Percentiles rank a stretch among this genome's conserved stretches.
Evolutionary conservation across 2,113 vertebrate species (phyloP).

Genomic region (Myotis yumanensis): DNA sequence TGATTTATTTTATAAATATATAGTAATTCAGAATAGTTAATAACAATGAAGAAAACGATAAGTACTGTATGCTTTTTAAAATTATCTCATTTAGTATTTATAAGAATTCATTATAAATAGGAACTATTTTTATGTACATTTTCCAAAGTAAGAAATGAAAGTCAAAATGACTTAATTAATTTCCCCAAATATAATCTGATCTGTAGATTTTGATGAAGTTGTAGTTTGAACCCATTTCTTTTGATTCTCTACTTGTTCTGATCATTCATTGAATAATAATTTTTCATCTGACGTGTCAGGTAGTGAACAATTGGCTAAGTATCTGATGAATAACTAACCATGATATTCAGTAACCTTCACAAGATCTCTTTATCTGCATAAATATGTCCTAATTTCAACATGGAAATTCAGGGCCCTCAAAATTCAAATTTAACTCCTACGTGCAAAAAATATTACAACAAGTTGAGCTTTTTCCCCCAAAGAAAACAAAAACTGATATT

Average conservation of each 20-base stretch:
- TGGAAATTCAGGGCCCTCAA: not conserved
- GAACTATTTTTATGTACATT: not conserved
- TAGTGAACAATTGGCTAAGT: not conserved
- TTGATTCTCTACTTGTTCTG: not conserved
- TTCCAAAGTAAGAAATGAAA: not conserved
- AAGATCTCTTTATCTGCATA: not conserved
- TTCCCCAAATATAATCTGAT: not conserved
- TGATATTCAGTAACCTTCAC: not conserved
- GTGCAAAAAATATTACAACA: not conserved
- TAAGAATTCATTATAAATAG: not conserved
- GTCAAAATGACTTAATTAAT: not conserved
- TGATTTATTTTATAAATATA: not conserved
- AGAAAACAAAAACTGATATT: not conserved
- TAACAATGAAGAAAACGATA: not conserved
- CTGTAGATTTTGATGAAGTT: not conserved
- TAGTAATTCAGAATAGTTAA: not conserved
- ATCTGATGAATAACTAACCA: not conserved
- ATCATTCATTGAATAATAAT: not conserved
- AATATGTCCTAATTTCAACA: not conserved
- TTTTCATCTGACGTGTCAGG: not conserved
- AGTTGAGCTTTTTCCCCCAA: not conserved
- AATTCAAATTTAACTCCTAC: not conserved
- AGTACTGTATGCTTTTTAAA: not conserved
- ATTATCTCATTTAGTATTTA: not conserved
- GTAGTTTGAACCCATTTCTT: not conserved